These are phyloP conservation scores for Sinocyclocheilus anshuiensis DNA, from an alignment of 2,113 vertebrate species.

Conservation along the genomic window DNA sequence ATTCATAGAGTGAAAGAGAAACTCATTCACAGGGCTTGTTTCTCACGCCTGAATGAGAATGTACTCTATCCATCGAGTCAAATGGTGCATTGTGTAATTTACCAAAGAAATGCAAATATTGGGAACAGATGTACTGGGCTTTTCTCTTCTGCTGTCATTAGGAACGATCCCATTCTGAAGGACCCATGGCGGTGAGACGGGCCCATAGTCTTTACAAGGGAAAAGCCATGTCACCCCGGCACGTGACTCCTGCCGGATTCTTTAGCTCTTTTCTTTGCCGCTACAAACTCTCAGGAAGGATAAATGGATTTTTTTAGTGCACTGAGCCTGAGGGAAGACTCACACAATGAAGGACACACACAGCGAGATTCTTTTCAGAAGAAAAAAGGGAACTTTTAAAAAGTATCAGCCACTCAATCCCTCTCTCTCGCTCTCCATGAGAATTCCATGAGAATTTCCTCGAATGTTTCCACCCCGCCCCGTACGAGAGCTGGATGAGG, in stretches of 20 bases:
- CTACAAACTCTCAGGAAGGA: slow-evolving; percentile 66
- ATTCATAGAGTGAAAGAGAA: slow-evolving; percentile 63
- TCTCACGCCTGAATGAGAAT: slow-evolving; percentile 74
- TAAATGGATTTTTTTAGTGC: slow-evolving; percentile 71
- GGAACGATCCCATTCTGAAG: slow-evolving; percentile 65
- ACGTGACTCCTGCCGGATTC: slow-evolving; percentile 64
- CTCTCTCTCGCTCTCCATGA: slow-evolving; percentile 52
- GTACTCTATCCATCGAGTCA: slow-evolving; percentile 73
- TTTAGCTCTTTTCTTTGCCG: slow-evolving; percentile 64
- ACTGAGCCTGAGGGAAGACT: slow-evolving; percentile 65
- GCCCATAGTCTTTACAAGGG: slow-evolving; percentile 71
- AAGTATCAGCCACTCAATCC: slow-evolving; percentile 57
- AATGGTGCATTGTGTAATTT: slow-evolving; percentile 72
- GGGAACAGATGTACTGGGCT: slow-evolving; percentile 72
- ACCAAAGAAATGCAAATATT: slow-evolving; percentile 78
- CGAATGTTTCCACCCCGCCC: slow-evolving; percentile 67
- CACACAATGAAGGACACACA: slow-evolving; percentile 73
- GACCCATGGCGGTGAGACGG: slow-evolving; percentile 28
- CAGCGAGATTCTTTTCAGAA: slow-evolving; percentile 65
- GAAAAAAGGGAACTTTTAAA: slow-evolving; percentile 57
- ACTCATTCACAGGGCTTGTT: slow-evolving; percentile 71
- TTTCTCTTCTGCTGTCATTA: slow-evolving; percentile 60
- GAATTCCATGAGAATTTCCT: slow-evolving; percentile 69
- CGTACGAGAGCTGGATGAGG: slow-evolving; percentile 64
- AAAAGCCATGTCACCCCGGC: slow-evolving; percentile 71